Conservation (phyloP, 2,888 invertebrate species). For the Drosophila anomelani region DNA sequence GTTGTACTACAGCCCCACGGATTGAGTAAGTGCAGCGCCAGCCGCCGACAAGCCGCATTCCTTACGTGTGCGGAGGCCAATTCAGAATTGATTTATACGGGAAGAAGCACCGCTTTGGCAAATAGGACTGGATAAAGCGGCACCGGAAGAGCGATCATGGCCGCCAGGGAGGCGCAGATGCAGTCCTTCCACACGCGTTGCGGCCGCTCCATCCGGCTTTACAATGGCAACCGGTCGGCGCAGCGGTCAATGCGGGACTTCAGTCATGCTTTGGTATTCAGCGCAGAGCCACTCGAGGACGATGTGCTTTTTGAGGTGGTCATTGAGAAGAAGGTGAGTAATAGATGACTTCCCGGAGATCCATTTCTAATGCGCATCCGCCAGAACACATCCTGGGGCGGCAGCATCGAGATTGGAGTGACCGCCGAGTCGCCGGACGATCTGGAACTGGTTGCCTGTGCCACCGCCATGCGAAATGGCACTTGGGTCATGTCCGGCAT, state of each 20-base stretch:
- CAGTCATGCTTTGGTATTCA: slow-evolving; percentile 94
- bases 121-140: slow-evolving; percentile 1
- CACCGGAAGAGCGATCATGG: slow-evolving; percentile 42
- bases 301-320: slow-evolving; percentile 94
- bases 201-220: slow-evolving; percentile 93
- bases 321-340: slow-evolving; percentile 93
- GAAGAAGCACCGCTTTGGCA: not conserved
- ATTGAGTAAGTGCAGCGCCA: not conserved
- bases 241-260: slow-evolving; percentile 92
- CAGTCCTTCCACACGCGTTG: slow-evolving; percentile 86
- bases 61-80: slow-evolving; percentile 5
- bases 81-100: slow-evolving; percentile 43
- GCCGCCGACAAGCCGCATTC: slow-evolving; percentile 1
- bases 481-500: slow-evolving; percentile 97
- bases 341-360: not conserved
- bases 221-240: slow-evolving; percentile 93
- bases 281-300: slow-evolving; percentile 91
- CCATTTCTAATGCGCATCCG: slow-evolving; percentile 23
- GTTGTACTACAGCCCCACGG: slow-evolving; percentile 2
- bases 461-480: slow-evolving; percentile 91
- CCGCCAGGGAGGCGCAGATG: slow-evolving; percentile 41
- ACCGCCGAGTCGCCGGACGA: slow-evolving; percentile 89
- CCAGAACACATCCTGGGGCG: slow-evolving; percentile 92
- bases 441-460: slow-evolving; percentile 90
- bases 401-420: slow-evolving; percentile 91